A percentile compares a stretch with the other conserved stretches of the same genome.
Conservation (phyloP, 2,888 invertebrate species). For the Leucoptera coffeella region DNA sequence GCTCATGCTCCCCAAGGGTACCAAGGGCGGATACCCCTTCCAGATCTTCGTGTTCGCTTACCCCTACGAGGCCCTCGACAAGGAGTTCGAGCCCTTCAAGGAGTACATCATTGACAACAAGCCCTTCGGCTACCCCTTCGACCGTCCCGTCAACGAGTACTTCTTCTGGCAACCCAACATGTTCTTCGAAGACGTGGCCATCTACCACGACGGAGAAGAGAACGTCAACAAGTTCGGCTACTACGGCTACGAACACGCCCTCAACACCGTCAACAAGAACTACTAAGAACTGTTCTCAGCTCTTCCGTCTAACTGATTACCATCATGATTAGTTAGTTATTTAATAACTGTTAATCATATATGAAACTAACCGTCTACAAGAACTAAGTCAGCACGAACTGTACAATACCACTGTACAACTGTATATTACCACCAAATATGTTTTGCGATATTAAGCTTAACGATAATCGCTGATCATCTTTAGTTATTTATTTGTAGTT, state of each 20-base stretch:
- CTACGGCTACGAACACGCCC: not conserved
- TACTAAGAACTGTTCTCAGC: no score
- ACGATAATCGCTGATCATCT: no score
- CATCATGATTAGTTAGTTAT: no score
- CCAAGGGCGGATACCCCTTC: constrained; percentile 43
- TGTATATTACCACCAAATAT: no score
- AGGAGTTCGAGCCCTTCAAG: constrained; percentile 17
- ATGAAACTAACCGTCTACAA: no score
- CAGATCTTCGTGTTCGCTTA: constrained; percentile 46
- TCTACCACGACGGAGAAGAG: constrained; percentile 41
- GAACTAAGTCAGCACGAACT: no score
- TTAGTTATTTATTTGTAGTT: no score
- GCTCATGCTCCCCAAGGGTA: constrained; percentile 51
- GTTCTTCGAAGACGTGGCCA: constrained; percentile 51
- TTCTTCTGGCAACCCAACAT: constrained; percentile 52
- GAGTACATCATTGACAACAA: constrained; percentile 26
- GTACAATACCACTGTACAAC: no score
- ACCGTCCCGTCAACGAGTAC: constrained; percentile 30
- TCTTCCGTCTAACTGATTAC: no score
- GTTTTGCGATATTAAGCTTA: no score
- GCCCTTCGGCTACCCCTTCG: constrained; percentile 37
- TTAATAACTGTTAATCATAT: no score
- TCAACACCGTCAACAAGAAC: not conserved
- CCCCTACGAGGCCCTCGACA: constrained; percentile 18
- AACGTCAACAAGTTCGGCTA: constrained; percentile 17